Evolutionary conservation across 2,113 vertebrate species (phyloP), one percentile per base, ranked within the genome.

Genomic region (Cavia aperea): DNA sequence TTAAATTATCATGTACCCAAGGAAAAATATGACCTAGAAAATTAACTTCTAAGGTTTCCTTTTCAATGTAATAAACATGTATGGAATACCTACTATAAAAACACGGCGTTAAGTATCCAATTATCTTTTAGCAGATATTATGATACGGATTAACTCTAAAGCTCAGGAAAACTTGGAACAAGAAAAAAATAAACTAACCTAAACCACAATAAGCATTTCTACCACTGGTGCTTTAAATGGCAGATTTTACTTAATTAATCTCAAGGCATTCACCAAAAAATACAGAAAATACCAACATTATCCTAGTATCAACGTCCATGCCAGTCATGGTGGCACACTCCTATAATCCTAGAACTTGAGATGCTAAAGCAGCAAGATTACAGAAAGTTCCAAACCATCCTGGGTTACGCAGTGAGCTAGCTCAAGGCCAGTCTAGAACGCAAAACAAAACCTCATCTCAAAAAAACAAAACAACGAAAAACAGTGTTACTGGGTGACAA

Each of bases 151-250:
- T 49, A 78, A 92, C n/a, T 92, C 26, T 94, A 94, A 94, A 85
- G 13, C 54, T 16, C 86, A 7, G 0, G 4, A 95, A 83, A 29
- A 73, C 7, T 77, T 26, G 43, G 18, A 95, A 36, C 68, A 93
- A 92, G 19, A 93, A 88, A 95, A 84, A 95, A 51, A 58, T 46
- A 86, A 89, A 77, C 51, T 51, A 93, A 84, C 18, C 49, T 84
- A 88, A 93, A 94, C 36, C 49, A 81, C 72, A 94, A 4, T 65
- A 16, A 43, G 36, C 23, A 0, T 86, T 94, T 93, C 87, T 70
- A 84, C 10, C 95, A 92, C 16, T 81, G 39, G 75, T 88, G 46
- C 81, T 93, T 86, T 86, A 79, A 82, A 49, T 72, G 54, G 86
- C 13, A 73, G 19, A 66, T 60, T 84, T 60, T 36, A 56, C 33